phyloP scores from a whole-genome alignment of 2,888 invertebrate species.

The Mylabris sibirica region DNA sequence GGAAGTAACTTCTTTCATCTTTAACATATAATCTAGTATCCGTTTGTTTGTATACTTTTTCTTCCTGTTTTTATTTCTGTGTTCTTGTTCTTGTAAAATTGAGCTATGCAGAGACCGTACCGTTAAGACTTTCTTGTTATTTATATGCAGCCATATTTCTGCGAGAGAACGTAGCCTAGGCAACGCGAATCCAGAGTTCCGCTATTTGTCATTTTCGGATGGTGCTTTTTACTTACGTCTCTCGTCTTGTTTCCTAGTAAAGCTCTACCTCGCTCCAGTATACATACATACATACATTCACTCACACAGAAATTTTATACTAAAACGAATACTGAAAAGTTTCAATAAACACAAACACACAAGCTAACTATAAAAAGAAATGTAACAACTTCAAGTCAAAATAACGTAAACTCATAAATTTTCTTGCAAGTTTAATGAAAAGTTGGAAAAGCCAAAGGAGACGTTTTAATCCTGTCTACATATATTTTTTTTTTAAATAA shows the following conservation, averaged over 20 bases:
- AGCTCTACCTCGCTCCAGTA: background rate
- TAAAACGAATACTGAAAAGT: conserved; percentile 41
- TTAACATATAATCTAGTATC: background rate
- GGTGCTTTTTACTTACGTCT: conserved; percentile 49
- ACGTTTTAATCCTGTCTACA: too few relatives aligned
- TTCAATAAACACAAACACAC: conserved; percentile 15
- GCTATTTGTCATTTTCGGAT: conserved; percentile 58
- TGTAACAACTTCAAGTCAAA: conserved; percentile 31
- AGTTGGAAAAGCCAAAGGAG: background rate
- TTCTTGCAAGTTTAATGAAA: conserved; percentile 17
- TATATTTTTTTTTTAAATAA: background rate
- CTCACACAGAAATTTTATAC: conserved; percentile 52
- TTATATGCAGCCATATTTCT: conserved; percentile 59
- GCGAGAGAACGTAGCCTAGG: conserved; percentile 50
- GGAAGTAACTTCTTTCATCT: conserved; percentile 14
- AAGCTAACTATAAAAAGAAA: background rate
- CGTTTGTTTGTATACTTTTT: background rate
- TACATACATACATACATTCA: background rate
- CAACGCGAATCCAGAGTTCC: conserved; percentile 53
- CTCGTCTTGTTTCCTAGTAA: background rate
- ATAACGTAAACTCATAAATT: conserved; percentile 46
- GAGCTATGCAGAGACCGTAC: conserved; percentile 51
- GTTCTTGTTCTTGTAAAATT: conserved; percentile 19
- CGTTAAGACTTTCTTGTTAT: conserved; percentile 51
- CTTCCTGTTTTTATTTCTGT: too few relatives aligned